Percentiles rank a stretch among this genome's conserved stretches.
Evolutionary conservation across 2,113 vertebrate genomes (phyloP).

Genomic region (Lophochroa leadbeateri): DNA sequence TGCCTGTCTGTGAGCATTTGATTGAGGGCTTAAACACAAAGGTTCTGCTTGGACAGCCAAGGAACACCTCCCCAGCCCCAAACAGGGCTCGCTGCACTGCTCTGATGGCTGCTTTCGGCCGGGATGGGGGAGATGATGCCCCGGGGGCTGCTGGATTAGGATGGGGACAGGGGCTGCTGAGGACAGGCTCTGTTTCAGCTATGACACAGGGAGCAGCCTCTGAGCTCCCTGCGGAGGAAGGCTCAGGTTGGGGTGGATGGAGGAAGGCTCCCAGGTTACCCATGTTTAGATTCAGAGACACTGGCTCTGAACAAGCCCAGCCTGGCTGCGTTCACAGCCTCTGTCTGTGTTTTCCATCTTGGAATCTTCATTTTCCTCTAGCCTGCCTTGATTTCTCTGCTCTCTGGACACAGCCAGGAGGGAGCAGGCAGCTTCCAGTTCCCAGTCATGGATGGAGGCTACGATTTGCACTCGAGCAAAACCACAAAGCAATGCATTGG

Average conservation of each 20-base stretch:
- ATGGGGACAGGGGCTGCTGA: neutral
- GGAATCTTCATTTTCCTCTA: neutral
- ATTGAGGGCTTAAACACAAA: neutral
- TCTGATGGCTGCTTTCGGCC: neutral
- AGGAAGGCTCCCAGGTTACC: neutral
- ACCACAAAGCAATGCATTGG: neutral
- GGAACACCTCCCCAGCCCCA: neutral
- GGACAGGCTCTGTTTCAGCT: accelerated
- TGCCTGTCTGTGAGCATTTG: neutral
- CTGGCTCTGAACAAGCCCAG: neutral
- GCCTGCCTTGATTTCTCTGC: neutral
- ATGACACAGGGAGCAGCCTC: neutral
- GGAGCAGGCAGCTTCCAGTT: neutral
- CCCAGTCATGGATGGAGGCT: neutral
- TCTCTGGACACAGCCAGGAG: neutral
- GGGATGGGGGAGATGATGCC: accelerated
- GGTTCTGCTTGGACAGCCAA: neutral
- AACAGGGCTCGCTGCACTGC: accelerated
- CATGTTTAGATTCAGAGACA: accelerated
- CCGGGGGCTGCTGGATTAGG: accelerated
- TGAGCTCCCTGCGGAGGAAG: neutral
- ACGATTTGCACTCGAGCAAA: neutral
- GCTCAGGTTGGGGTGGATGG: accelerated
- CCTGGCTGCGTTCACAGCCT: neutral
- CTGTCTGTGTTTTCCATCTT: neutral